These are phyloP conservation scores for Odontamblyopus rebecca DNA, from an alignment of 2,797 vertebrate genomes.

Conservation along the genomic window DNA sequence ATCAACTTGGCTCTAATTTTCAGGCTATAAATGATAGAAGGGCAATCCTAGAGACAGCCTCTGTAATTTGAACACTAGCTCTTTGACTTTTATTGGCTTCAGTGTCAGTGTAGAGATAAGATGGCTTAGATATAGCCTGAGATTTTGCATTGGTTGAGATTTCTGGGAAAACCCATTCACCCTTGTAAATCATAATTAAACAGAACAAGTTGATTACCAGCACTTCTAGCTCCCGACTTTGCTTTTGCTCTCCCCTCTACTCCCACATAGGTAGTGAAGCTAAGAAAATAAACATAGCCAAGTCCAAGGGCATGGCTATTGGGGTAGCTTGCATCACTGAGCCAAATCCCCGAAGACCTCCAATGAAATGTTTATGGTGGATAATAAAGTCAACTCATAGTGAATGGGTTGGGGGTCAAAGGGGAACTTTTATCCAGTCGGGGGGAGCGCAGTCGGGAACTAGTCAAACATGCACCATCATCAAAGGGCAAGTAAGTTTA, in stretches of 20 bases:
- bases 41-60: slow-evolving; percentile 39
- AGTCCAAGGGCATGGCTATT: slow-evolving; percentile 38
- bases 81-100: slow-evolving; percentile 44
- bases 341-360: slow-evolving; percentile 50
- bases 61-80: slow-evolving; percentile 57
- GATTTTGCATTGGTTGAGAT: slow-evolving; percentile 6
- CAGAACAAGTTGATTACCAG: slow-evolving; percentile 14
- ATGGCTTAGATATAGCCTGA: slow-evolving; percentile 19
- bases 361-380: slow-evolving; percentile 59
- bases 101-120: slow-evolving; percentile 28
- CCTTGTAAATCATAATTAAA: slow-evolving; percentile 11
- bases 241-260: slow-evolving; percentile 14
- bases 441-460: slow-evolving; percentile 17
- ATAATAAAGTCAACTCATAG: slow-evolving; percentile 53
- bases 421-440: slow-evolving; percentile 26
- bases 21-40: slow-evolving; percentile 53
- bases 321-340: slow-evolving; percentile 38
- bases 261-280: slow-evolving; percentile 40
- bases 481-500: slow-evolving; percentile 7
- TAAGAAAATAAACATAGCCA: slow-evolving; percentile 58
- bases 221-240: slow-evolving; percentile 4
- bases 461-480: slow-evolving; percentile 13
- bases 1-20: slow-evolving; percentile 44
- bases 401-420: slow-evolving; percentile 15
- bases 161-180: slow-evolving; percentile 24